phyloP scores from a whole-genome alignment of 2,888 invertebrate genomes.

The Andrena bucephala region DNA sequence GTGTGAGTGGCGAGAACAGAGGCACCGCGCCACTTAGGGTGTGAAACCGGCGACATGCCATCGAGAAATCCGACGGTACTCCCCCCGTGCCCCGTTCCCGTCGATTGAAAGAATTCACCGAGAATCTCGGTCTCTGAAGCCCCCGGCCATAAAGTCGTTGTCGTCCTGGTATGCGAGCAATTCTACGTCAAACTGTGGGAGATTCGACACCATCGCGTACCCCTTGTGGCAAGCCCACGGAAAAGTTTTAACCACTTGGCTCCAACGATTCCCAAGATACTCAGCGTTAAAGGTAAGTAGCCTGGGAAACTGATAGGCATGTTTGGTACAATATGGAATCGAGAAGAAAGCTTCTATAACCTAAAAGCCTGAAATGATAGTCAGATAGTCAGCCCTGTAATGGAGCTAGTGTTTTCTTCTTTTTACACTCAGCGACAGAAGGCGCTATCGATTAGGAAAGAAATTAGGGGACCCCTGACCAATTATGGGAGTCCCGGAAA shows the following conservation, averaged over 20 bases:
- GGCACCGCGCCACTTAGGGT: constrained; percentile 82
- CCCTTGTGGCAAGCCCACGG: background rate
- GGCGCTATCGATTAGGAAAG: constrained; percentile 53
- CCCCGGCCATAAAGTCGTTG: constrained; percentile 74
- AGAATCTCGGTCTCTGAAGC: constrained; percentile 54
- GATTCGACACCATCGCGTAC: constrained; percentile 7
- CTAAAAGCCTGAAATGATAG: constrained; percentile 17
- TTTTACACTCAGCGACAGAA: constrained; percentile 13
- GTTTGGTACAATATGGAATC: background rate
- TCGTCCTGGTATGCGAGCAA: constrained; percentile 60
- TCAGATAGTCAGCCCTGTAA: background rate
- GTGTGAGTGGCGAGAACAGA: constrained; percentile 74
- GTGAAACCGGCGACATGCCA: constrained; percentile 81
- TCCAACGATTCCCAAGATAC: background rate
- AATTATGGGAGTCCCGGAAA: constrained; percentile 55
- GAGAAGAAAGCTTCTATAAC: background rate
- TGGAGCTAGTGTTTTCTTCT: constrained; percentile 10
- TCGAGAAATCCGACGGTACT: constrained; percentile 69
- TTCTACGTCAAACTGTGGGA: constrained; percentile 43
- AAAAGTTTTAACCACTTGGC: background rate
- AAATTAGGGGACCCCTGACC: constrained; percentile 61
- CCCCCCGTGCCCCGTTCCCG: constrained; percentile 4
- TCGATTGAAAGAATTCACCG: constrained; percentile 70
- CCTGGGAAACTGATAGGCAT: background rate
- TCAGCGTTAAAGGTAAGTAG: background rate